Percentiles rank a stretch among this genome's conserved stretches.
Conservation (phyloP, 2,888 invertebrate genomes). For the Serripes groenlandicus region DNA sequence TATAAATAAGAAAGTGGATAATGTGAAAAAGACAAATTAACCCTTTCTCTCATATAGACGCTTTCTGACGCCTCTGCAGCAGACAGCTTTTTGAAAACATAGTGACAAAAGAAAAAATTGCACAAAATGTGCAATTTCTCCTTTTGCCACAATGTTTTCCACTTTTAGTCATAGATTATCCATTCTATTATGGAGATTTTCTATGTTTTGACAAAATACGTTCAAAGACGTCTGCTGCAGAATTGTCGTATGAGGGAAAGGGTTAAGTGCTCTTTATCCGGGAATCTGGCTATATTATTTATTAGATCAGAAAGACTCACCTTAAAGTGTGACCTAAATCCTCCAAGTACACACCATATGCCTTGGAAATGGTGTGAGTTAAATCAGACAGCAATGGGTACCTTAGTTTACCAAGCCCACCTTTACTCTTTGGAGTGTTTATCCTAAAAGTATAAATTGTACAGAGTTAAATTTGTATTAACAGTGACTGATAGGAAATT, state of each 20-base stretch:
- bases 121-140: not conserved
- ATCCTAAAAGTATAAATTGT: conserved; percentile 88
- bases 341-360: conserved; percentile 97
- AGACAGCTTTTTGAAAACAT: not conserved
- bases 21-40: too few relatives aligned
- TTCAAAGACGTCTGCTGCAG: not conserved
- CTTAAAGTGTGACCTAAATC: conserved; percentile 95
- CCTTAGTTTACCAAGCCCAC: conserved; percentile 94
- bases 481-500: not conserved
- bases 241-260: not conserved
- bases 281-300: too few relatives aligned
- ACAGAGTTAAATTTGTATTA: not conserved
- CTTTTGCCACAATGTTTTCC: not conserved
- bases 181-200: too few relatives aligned
- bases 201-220: too few relatives aligned
- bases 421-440: conserved; percentile 96
- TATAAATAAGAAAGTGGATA: too few relatives aligned
- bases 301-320: conserved; percentile 84
- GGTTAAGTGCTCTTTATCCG: too few relatives aligned
- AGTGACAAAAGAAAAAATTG: not conserved
- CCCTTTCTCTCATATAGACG: not conserved
- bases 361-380: conserved; percentile 95
- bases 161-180: too few relatives aligned
- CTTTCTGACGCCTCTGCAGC: not conserved
- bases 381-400: conserved; percentile 97